Evolutionary conservation across 2,888 invertebrate genomes (phyloP).

Genomic region (Muschampia plurimacula): DNA sequence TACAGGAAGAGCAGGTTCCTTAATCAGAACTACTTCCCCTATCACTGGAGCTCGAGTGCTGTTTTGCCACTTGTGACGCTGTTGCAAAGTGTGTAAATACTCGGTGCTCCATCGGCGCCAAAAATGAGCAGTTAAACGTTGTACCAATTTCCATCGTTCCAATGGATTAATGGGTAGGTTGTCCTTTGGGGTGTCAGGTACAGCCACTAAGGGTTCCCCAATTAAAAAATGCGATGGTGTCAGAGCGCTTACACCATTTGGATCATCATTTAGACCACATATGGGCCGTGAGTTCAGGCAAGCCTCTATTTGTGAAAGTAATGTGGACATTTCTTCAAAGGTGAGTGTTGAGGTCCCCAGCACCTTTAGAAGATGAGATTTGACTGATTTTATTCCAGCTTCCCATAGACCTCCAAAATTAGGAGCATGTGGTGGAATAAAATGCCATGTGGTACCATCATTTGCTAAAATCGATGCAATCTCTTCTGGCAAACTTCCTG

Average conservation of each 20-base stretch:
- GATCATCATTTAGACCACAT: neutral
- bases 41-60: neutral
- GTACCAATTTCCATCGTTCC: slow-evolving; percentile 4
- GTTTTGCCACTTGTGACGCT: slow-evolving; percentile 12
- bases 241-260: neutral
- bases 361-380: neutral
- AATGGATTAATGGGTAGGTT: neutral
- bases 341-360: neutral
- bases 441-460: slow-evolving; percentile 2
- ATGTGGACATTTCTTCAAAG: neutral
- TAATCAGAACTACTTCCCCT: neutral
- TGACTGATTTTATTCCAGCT: slow-evolving; percentile 2
- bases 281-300: neutral
- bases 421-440: neutral
- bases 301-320: slow-evolving; percentile 1
- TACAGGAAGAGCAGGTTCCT: neutral
- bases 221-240: neutral
- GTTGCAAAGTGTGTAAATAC: slow-evolving; percentile 12
- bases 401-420: slow-evolving; percentile 1
- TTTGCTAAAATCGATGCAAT: neutral
- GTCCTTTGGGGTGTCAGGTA: neutral
- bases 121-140: slow-evolving; percentile 13
- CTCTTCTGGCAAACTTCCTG: neutral
- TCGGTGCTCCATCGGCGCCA: slow-evolving; percentile 16
- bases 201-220: neutral